A percentile compares a stretch with the other conserved stretches of the same genome.
These are phyloP conservation scores for Progne subis DNA, from an alignment of 2,113 vertebrate genomes.

Conservation along the genomic window DNA sequence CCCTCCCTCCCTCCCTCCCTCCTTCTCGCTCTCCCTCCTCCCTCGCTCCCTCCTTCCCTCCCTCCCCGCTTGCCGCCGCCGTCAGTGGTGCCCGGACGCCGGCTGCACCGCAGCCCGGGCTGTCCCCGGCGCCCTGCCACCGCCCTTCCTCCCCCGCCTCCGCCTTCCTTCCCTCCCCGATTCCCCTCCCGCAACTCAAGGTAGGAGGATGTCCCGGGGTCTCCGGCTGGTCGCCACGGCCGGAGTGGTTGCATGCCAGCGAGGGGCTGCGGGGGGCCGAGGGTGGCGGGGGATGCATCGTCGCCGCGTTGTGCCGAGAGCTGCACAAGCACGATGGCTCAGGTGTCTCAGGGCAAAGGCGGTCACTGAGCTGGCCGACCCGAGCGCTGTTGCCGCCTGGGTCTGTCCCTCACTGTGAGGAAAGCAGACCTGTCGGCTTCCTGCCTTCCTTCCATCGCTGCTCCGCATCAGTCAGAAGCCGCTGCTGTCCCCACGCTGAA, in stretches of 20 bases:
- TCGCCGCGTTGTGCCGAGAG: not conserved
- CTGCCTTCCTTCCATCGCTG: not conserved
- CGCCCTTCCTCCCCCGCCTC: conserved; percentile 28
- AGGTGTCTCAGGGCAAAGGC: not conserved
- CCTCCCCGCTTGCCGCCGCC: not conserved
- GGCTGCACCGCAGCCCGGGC: conserved; percentile 43
- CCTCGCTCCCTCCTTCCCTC: not conserved
- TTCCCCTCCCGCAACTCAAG: conserved; percentile 26
- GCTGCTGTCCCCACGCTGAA: not conserved
- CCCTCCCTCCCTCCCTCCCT: conserved; percentile 25
- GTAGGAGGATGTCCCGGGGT: conserved; percentile 31
- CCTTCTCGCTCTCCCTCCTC: not conserved
- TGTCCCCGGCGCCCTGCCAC: conserved; percentile 32
- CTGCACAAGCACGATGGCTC: not conserved
- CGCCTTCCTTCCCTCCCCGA: conserved; percentile 28
- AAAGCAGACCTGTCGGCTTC: not conserved
- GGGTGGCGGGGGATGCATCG: too few species aligned
- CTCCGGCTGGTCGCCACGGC: not conserved
- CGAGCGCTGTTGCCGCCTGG: not conserved
- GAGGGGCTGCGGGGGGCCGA: not conserved
- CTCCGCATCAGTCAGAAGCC: not conserved
- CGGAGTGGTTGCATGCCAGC: not conserved
- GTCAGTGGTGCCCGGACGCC: conserved; percentile 52
- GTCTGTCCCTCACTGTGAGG: not conserved
- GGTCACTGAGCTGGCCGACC: not conserved